Evolutionary conservation across 2,113 vertebrate species (phyloP), one percentile per base, ranked within the genome.

Genomic region (Zosterops borbonicus): DNA sequence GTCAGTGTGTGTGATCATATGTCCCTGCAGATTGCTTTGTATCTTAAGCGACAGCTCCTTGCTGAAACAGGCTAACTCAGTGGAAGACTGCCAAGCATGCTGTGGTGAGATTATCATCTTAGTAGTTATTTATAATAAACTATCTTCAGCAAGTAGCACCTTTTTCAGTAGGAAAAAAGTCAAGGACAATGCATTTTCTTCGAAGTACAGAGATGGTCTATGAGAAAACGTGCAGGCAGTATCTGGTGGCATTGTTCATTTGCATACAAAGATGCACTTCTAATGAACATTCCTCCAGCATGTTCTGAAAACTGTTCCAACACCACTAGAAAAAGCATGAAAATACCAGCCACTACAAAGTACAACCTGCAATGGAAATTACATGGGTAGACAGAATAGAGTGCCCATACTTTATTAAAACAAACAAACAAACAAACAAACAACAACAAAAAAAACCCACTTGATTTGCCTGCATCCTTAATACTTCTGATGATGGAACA

Each of bases 1-100:
- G 97, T 97, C 94, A 96, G 84, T 94, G 94, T 87, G 87, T 93
- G 65, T 91, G 95, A 98, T 97, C 94, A 95, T 96, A 91, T 97
- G 92, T 96, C 96, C 93, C 92, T 94, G 91, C 96, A 96, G 96
- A 95, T 76, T 95, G 96, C 96, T 97, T 95, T 96, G 96, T 88
- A 94, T 96, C 95, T 90, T 87, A 97, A 96, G 95, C 93, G 87
- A 97, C 95, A 97, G 93, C 84, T 94, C 65, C 50, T 96, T 82
- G 83, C 97, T 81, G 84, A 97, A 96, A 92, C 73, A 95, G 94
- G 94, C 97, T 97, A 96, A 90, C 84, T 96, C 86, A 92, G 89
- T 97, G 93, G 95, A 97, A 96, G 94, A 56, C 87, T 97, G 97
- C 96, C 97, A 95, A 90, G 83, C 78, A 64, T 84, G 49, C 95